phyloP scores from a whole-genome alignment of 1,140 invertebrate genomes.

The Gonatopus flavifemur region DNA sequence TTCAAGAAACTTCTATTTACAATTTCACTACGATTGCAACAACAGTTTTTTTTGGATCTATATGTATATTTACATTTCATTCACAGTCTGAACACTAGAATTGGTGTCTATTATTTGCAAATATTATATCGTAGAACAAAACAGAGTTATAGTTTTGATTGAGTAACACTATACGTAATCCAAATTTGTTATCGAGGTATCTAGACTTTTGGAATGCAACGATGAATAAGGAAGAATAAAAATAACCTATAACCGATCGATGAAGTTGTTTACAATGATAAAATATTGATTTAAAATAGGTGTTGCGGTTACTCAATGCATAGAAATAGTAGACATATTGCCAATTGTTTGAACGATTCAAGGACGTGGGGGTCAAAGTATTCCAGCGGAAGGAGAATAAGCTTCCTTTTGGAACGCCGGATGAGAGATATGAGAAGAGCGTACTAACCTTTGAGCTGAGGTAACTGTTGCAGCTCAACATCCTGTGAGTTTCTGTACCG shows the following conservation, averaged over 20 bases:
- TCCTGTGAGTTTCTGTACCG: constrained; percentile 87
- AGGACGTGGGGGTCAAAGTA: constrained; percentile 1
- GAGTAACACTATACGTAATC: no score
- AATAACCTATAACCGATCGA: no score
- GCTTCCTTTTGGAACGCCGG: neutral
- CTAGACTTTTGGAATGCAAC: no score
- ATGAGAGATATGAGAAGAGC: neutral
- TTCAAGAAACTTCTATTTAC: no score
- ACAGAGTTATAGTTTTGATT: no score
- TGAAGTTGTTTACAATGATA: no score
- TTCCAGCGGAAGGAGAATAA: neutral
- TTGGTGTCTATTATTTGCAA: neutral
- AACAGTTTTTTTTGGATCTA: no score
- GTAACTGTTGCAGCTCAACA: constrained; percentile 83
- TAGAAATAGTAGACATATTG: constrained; percentile 3
- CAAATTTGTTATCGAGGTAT: no score
- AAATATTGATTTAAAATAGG: neutral
- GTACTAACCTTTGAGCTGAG: constrained; percentile 83
- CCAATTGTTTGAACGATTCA: constrained; percentile 14
- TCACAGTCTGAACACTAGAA: no score
- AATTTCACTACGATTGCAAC: no score
- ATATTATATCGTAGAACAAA: neutral
- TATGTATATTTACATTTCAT: no score
- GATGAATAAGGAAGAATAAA: no score
- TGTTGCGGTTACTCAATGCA: constrained; percentile 15